These are phyloP conservation scores for Epinephelus cyanopodus DNA, from an alignment of 2,113 vertebrate species.

Conservation along the genomic window DNA sequence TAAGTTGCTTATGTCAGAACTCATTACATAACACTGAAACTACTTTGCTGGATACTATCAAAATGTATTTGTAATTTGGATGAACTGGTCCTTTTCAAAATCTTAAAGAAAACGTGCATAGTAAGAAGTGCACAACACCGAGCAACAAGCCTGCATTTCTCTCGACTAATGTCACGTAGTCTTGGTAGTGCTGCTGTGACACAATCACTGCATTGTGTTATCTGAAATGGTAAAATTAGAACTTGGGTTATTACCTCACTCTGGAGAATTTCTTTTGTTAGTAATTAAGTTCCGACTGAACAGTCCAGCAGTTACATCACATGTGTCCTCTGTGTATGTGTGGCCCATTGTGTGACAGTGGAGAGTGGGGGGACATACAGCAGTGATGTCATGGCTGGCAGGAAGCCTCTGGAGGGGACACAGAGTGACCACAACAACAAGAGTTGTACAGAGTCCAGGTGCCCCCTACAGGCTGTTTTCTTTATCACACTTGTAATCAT, in stretches of 20 bases:
- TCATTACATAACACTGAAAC: too few species aligned
- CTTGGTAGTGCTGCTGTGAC: conserved; percentile 7
- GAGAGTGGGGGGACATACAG: conserved; percentile 21
- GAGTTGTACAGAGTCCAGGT: not conserved
- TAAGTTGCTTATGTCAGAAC: too few species aligned
- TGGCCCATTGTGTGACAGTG: conserved; percentile 55
- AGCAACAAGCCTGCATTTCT: not conserved
- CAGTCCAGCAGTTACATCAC: conserved; percentile 51
- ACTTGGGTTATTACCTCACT: conserved; percentile 29
- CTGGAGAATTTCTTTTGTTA: conserved; percentile 48
- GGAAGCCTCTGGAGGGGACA: conserved; percentile 26
- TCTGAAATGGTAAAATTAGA: conserved; percentile 46
- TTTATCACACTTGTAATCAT: not conserved
- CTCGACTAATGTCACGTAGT: not conserved
- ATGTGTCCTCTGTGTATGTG: conserved; percentile 32
- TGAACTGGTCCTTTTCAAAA: not conserved
- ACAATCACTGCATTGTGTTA: conserved; percentile 34
- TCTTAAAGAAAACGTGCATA: not conserved
- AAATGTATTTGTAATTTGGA: not conserved
- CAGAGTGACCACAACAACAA: not conserved
- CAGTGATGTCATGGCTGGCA: conserved; percentile 58
- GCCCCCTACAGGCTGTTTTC: conserved; percentile 31
- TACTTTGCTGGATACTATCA: too few species aligned
- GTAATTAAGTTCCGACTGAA: conserved; percentile 30
- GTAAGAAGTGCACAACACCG: not conserved